Conservation (phyloP, 2,888 invertebrate species). For the Drosophila colorata region DNA sequence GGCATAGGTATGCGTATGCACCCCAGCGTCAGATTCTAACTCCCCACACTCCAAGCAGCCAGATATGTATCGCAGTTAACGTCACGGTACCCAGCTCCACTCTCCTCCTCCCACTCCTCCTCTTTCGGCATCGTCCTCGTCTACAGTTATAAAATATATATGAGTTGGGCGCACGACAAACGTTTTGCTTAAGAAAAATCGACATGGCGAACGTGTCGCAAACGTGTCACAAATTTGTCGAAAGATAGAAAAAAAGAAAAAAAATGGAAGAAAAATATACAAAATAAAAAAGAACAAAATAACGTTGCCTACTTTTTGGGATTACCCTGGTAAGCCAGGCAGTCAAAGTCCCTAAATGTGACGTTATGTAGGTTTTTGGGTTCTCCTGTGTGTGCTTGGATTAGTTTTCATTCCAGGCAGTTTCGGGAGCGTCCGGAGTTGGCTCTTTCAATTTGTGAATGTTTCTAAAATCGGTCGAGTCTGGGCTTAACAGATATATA, state of each 20-base stretch:
- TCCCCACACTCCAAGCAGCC: conserved; percentile 26
- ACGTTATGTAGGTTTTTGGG: conserved; percentile 10
- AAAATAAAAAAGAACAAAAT: conserved; percentile 28
- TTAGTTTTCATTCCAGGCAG: conserved; percentile 19
- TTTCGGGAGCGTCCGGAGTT: neutral
- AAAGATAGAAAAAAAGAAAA: neutral
- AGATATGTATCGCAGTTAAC: conserved; percentile 51
- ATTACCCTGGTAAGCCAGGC: conserved; percentile 36
- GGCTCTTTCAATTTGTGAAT: neutral
- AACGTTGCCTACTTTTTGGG: conserved; percentile 60
- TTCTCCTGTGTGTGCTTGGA: conserved; percentile 29
- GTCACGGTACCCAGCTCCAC: conserved; percentile 4
- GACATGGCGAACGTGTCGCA: conserved; percentile 75
- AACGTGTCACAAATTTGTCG: conserved; percentile 77
- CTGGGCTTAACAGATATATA: too few species aligned
- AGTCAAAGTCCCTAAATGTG: conserved; percentile 23
- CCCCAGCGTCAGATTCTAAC: conserved; percentile 31
- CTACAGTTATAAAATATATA: conserved; percentile 73
- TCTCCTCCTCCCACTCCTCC: neutral
- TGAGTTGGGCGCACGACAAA: conserved; percentile 60
- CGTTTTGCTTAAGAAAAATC: conserved; percentile 75
- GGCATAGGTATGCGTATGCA: conserved; percentile 62
- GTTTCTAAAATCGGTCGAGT: too few species aligned
- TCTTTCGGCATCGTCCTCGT: conserved; percentile 22
- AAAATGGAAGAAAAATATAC: too few species aligned